These are phyloP conservation scores for Arvicanthis niloticus DNA, from an alignment of 2,113 vertebrate genomes.

Conservation along the genomic window DNA sequence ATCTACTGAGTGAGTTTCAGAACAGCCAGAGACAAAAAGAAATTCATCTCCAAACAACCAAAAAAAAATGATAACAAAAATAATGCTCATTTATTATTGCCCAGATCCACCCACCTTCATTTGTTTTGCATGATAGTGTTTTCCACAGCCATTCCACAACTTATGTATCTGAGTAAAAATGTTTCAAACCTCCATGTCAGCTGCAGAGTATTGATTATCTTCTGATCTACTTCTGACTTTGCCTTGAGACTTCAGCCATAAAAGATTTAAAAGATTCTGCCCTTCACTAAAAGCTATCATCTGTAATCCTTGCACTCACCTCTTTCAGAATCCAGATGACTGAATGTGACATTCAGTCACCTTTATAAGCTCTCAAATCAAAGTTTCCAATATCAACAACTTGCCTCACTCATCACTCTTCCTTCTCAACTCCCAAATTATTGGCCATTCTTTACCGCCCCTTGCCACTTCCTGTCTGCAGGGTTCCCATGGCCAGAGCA, in stretches of 20 bases:
- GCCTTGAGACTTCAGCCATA: constrained; percentile 80
- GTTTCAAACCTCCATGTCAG: constrained; percentile 59
- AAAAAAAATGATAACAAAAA: not conserved
- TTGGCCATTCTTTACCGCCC: constrained; percentile 71
- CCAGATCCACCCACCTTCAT: not conserved
- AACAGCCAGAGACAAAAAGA: not conserved
- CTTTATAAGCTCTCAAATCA: constrained; percentile 80
- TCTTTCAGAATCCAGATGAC: constrained; percentile 76
- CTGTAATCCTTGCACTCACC: constrained; percentile 74
- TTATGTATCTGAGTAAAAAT: constrained; percentile 57
- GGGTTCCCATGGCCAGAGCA: constrained; percentile 53
- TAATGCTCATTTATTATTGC: not conserved
- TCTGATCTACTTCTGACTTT: constrained; percentile 82
- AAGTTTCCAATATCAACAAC: constrained; percentile 78
- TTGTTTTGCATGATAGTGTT: constrained; percentile 34
- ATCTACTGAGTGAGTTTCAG: not conserved
- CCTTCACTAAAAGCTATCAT: constrained; percentile 80
- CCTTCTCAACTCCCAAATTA: constrained; percentile 70
- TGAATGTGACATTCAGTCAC: constrained; percentile 78
- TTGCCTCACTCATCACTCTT: constrained; percentile 73
- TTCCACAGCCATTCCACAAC: constrained; percentile 61
- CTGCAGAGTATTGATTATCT: constrained; percentile 77
- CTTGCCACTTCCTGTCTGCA: constrained; percentile 67
- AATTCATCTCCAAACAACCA: not conserved
- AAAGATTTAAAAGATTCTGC: constrained; percentile 83